Base-by-base conservation (phyloP, 1,140 invertebrate species). In the Ceratina japonica region DNA sequence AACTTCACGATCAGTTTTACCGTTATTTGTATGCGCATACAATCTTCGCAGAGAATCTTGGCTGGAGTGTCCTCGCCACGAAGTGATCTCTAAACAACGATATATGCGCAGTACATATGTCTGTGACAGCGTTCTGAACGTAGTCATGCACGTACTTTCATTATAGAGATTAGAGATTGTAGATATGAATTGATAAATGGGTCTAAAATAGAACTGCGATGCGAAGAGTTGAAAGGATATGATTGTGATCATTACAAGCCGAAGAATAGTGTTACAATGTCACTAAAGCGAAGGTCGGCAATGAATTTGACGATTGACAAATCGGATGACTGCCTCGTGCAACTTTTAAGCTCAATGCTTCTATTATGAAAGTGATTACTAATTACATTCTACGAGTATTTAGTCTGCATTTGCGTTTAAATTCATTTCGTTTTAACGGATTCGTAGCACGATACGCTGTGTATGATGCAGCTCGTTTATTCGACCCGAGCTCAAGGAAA, bases 181-280 rank as follows among this genome's bases (percentile, higher is more conserved):
- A 37, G 66, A 77, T 62, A 77, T 3, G 66, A 62, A 77, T 77
- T 77, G 75, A 71, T 51, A 77, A 77, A 77, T 77, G 37, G 27
- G 18, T 62, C 0, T 51, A 49, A 51, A 76, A 68, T 22, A 18
- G 27, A 56, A 62, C 24, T n/a, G 49, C 24, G 22, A 62, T 49
- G 22, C 20, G 15, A 76, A 7, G 12, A 52, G 56, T 31, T 63
- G 75, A 54, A 71, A 62, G 75, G 15, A 18, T 52, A 51, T 63
- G 22, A 63, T 77, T 71, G 70, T 49, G n/a, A 1, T n/a, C 27
- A 71, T 77, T 54, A 70, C 1, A 7, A 27, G 27, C 24, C 15
- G 31, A 59, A 18, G 18, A 0, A 16, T 58, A n/a, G 56, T 20
- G 24, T 75, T 66, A 4, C 37, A 66, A 37, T 74, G 51, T 64